These are phyloP conservation scores for Corynorhinus townsendii DNA, from an alignment of 2,113 vertebrate species.

Conservation along the genomic window DNA sequence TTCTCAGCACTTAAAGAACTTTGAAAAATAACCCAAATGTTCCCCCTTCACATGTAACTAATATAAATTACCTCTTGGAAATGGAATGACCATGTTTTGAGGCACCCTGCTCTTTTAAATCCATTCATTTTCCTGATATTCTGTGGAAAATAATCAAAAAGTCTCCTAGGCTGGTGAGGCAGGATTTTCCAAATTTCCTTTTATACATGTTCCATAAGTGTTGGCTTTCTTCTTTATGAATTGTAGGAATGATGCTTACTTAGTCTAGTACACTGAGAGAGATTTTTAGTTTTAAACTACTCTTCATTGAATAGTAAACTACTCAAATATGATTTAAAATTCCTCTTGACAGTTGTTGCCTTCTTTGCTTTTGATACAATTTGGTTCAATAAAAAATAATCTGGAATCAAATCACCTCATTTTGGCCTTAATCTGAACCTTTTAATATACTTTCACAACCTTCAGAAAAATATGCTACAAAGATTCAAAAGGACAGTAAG, in stretches of 20 bases:
- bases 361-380: conserved; percentile 1
- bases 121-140: not conserved
- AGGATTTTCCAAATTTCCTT: conserved; percentile 10
- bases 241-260: not conserved
- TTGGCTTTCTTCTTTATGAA: not conserved
- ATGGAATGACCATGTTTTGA: not conserved
- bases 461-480: not conserved
- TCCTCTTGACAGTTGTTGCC: conserved; percentile 9
- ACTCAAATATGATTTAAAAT: not conserved
- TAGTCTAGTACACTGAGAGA: not conserved
- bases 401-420: not conserved
- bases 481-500: not conserved
- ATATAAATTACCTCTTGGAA: not conserved
- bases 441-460: not conserved
- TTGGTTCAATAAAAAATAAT: not conserved
- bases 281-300: conserved; percentile 22
- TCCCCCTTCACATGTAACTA: not conserved
- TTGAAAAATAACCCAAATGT: not conserved
- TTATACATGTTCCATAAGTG: not conserved
- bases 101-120: not conserved
- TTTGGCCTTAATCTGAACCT: not conserved
- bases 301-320: not conserved
- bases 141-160: not conserved
- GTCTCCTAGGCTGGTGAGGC: not conserved
- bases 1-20: conserved; percentile 11